Evolutionary conservation across 2,797 vertebrate genomes (phyloP), one percentile per base, ranked within the genome.

Genomic region (Falco concolor): DNA sequence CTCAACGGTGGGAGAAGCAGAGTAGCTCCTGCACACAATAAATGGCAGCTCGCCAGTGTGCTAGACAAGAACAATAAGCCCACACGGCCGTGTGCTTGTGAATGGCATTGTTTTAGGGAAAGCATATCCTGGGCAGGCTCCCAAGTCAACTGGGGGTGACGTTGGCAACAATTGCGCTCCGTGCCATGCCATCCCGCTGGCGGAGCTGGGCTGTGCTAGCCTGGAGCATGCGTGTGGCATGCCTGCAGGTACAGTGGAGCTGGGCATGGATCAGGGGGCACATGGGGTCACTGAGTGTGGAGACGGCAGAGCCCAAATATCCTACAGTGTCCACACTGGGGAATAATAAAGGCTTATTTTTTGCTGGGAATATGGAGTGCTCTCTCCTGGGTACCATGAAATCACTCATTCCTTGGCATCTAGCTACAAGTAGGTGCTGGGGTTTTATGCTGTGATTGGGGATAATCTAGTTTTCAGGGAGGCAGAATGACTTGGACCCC

Each of bases 221-320:
- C 73, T 3, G 5, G 36, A 45, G n/a, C 5, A 3, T 2, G 2
- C 0, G 0, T 1, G 2, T 5, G 30, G 25, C 1, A 1, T 27
- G 28, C 6, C 53, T 72, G 75, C 44, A 65, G 90, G 53, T 27
- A 52, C 17, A 7, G 47, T 0, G 0, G n/a, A 32, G 42, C 15
- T 0, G 0, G 11, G 54, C 25, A 23, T 21, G 56, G 14, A 20
- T 4, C 5, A 2, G 16, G 14, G 54, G 8, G 3, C 16, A 22
- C 0, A 0, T 3, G 45, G 36, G 44, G 40, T 32, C 1, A 0
- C 59, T 7, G 54, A 63, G 47, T 4, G 2, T 4, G 23, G 40
- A 52, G 52, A 18, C n/a, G 30, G 23, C 63, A 91, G 40, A 67
- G 15, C 12, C 79, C 53, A 30, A 38, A 45, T 36, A 30, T 44